phyloP scores from a whole-genome alignment of 2,113 vertebrate species.

The Phyllostomus hastatus region DNA sequence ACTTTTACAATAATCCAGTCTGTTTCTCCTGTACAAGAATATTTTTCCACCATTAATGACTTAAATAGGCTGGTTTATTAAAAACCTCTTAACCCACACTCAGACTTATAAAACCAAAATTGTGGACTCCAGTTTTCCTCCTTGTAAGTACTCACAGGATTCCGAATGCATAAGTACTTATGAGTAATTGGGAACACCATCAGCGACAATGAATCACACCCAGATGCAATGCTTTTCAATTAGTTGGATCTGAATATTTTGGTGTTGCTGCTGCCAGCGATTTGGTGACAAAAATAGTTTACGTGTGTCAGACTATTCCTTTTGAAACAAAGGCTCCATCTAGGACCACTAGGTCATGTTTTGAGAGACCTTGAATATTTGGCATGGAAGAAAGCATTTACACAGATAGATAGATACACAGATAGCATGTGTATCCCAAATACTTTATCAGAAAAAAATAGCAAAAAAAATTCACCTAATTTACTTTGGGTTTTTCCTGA shows the following conservation, averaged over 20 bases:
- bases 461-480: background rate
- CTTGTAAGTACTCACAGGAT: background rate
- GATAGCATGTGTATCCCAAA: background rate
- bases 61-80: background rate
- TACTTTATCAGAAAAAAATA: background rate
- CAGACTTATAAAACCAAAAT: background rate
- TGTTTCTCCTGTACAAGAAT: background rate
- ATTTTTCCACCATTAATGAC: slow-evolving; percentile 17
- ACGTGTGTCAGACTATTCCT: background rate
- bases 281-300: slow-evolving; percentile 8
- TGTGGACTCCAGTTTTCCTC: background rate
- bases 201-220: slow-evolving; percentile 11
- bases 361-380: background rate
- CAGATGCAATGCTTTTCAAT: slow-evolving; percentile 18
- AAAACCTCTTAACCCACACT: background rate
- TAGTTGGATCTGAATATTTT: background rate
- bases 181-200: background rate
- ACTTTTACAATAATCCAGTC: slow-evolving; percentile 13
- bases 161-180: background rate
- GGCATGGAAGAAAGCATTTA: background rate
- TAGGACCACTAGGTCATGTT: background rate
- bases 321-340: background rate
- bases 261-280: background rate
- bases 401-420: no score
- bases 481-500: background rate